These are phyloP conservation scores for Hipposideros armiger DNA, from an alignment of 2,113 vertebrate species.

Conservation along the genomic window DNA sequence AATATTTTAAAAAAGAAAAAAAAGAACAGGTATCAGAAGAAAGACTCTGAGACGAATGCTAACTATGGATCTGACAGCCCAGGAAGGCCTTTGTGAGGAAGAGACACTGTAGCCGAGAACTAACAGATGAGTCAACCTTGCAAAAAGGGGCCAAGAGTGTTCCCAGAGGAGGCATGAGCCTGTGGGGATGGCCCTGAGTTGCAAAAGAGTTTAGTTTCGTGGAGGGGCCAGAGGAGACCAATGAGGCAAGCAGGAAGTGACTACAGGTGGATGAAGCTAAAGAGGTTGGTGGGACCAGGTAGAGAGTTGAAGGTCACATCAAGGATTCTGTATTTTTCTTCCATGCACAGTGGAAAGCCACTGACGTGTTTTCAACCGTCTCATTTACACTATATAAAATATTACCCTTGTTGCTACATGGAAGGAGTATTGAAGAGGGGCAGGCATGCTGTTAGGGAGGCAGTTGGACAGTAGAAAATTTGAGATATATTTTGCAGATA, in stretches of 20 bases:
- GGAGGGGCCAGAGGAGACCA: neutral
- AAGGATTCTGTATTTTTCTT: neutral
- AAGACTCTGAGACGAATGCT: neutral
- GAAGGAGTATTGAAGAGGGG: neutral
- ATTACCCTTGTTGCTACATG: neutral
- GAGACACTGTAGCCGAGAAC: neutral
- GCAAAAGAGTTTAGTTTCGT: neutral
- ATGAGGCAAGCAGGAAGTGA: neutral
- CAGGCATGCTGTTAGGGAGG: neutral
- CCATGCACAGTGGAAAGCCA: neutral
- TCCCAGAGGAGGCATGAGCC: neutral
- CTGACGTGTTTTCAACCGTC: neutral
- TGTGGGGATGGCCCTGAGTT: neutral
- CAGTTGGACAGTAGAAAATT: neutral
- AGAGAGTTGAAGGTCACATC: neutral
- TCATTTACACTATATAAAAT: neutral
- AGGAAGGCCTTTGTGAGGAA: neutral
- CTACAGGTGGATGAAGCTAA: neutral
- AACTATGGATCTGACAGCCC: neutral
- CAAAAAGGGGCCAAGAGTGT: too few relatives aligned
- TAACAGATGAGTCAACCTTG: neutral
- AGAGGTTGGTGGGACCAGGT: neutral
- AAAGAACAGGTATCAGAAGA: neutral
- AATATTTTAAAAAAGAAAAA: neutral
- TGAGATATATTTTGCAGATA: neutral